Evolutionary conservation across 1,140 invertebrate species (phyloP), one percentile per base, ranked within the genome.

Genomic region (Pseudoatta argentina): DNA sequence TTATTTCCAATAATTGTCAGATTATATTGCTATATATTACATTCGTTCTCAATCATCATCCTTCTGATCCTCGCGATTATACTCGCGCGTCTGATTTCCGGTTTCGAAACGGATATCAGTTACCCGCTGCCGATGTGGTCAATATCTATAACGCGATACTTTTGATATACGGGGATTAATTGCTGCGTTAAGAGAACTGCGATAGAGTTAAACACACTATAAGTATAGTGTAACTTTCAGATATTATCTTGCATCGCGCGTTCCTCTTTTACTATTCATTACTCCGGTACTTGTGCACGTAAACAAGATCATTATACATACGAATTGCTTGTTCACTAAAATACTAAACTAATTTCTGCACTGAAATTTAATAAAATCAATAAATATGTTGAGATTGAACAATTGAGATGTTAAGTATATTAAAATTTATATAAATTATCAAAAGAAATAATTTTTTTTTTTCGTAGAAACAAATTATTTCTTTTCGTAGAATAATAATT

Each of bases 141-240:
- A 55, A 69, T 69, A 64, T 69, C 51, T 81, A 67, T 34, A 69
- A 81, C 48, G 18, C 34, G 77, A 69, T 69, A 64, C 63, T 79
- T 30, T 3, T 64, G 77, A 81, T 81, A 81, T 55, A 69, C 16
- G 77, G 48, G 39, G 64, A 81, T 69, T 69, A 81, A 81, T 81
- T 69, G 77, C 77, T n/a, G 48, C 48, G 63, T 79, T 67, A 79
- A 69, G 77, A 79, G 77, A 79, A 67, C 24, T 30, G 48, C 48
- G 30, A 69, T 69, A 53, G 30, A 81, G 64, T 81, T 81, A 69
- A 81, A 71, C 44, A 69, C 14, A 69, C 8, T 69, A 53, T 69
- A 78, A 78, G 44, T 66, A 78, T 30, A 78, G 16, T 66, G 39
- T 66, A 78, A 78, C 18, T 78, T 27, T 21, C 59, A 78, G 59